Evolutionary conservation across 2,113 vertebrate species (phyloP), one percentile per base, ranked within the genome.

Genomic region (Sinocyclocheilus anophthalmus): DNA sequence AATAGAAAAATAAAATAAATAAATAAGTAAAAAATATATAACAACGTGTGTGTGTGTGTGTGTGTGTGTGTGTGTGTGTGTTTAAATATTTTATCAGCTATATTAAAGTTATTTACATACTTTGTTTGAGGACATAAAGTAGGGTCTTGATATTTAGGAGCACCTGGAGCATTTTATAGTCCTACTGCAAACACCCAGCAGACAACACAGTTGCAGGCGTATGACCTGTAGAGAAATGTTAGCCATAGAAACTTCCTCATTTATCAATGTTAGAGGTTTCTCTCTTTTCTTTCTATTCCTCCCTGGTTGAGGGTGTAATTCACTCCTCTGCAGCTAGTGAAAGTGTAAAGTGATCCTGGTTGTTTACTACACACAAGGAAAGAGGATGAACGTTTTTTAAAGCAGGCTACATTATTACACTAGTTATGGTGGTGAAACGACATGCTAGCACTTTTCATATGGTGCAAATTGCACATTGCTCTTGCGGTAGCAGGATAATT

Each of bases 401-500:
- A 85, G 84, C 86, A 59, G 16, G 61, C 63, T 91, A 85, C 88
- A 81, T 87, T 88, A 91, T 92, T 88, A 88, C 86, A 87, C 91
- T 88, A 87, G 89, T 85, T 73, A 70, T 61, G 78, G 91, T 82
- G 83, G 37, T 48, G 79, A 91, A 88, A 88, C 89, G 89, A 88
- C 90, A 86, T 89, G 91, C 91, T 93, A 91, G 92, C 92, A 91
- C 91, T 92, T 94, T 88, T 90, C 87, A 92, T 88, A 91, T 86
- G 16, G 30, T 4, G 85, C 91, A 93, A 92, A 94, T 93, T 91
- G 88, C 91, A 92, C 90, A 93, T 93, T 92, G 93, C 90, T 90
- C 91, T 93, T 90, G 91, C 93, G 91, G 93, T 94, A 93, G 91
- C 77, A 65, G 88, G 84, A 90, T 93, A 94, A 94, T 94, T 91